Evolutionary conservation across 1,140 invertebrate genomes (phyloP).

Genomic region (Elysia chlorotica): DNA sequence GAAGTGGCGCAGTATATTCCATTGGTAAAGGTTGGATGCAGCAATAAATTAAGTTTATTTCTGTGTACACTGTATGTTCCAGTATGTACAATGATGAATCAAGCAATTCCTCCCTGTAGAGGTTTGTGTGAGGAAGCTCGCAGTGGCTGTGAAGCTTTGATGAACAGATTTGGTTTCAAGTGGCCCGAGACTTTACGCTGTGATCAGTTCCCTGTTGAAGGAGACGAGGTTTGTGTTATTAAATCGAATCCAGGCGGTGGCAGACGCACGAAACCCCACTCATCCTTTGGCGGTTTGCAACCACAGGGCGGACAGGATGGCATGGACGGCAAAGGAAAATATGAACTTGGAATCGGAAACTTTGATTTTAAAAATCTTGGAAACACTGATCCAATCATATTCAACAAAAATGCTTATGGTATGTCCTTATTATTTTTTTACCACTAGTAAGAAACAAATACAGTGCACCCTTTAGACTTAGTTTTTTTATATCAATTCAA

Average conservation of each 20-base stretch:
- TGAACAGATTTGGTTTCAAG: constrained; percentile 88
- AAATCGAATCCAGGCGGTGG: neutral
- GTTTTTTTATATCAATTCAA: neutral
- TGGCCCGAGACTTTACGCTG: constrained; percentile 96
- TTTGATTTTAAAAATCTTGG: too few species aligned
- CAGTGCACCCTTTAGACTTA: neutral
- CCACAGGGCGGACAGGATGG: neutral
- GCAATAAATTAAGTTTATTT: constrained; percentile 91
- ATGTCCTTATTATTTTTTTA: neutral
- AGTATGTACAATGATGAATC: constrained; percentile 82
- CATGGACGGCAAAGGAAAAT: neutral
- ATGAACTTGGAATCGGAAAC: too few species aligned
- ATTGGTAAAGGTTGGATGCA: constrained; percentile 93
- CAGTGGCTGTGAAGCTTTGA: constrained; percentile 81
- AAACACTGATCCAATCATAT: neutral
- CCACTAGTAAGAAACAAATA: neutral
- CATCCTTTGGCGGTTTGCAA: neutral
- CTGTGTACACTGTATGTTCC: constrained; percentile 96
- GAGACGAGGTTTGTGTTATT: constrained; percentile 82
- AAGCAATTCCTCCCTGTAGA: constrained; percentile 88
- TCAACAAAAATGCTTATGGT: neutral
- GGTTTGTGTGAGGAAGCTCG: constrained; percentile 63
- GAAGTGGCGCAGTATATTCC: constrained; percentile 93
- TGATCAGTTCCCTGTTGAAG: constrained; percentile 86
- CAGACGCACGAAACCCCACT: neutral